These are phyloP conservation scores for Ia io DNA, from an alignment of 2,113 vertebrate genomes.

Conservation along the genomic window DNA sequence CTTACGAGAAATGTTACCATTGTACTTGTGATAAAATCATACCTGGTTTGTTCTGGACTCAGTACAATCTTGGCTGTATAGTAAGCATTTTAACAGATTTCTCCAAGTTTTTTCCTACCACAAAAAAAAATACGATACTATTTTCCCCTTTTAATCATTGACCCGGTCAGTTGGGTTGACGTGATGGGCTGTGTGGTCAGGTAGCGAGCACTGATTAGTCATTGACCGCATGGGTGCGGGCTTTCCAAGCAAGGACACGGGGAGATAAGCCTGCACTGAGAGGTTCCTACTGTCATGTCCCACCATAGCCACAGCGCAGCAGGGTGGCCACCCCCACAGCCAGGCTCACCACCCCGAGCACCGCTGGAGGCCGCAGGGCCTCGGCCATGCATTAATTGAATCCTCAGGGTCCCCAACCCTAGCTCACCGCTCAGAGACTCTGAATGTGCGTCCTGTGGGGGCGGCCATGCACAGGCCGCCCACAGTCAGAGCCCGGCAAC, in stretches of 20 bases:
- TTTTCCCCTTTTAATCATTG: neutral
- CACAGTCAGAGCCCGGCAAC: neutral
- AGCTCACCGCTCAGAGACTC: no score
- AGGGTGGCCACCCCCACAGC: no score
- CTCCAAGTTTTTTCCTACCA: neutral
- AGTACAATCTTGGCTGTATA: neutral
- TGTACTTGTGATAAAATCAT: neutral
- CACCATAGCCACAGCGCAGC: no score
- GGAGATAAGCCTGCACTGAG: no score
- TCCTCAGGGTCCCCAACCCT: no score
- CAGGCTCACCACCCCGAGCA: no score
- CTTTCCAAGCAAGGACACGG: no score
- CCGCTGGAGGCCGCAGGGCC: no score
- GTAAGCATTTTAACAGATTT: conserved; percentile 13
- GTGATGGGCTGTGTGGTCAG: neutral
- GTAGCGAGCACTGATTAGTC: neutral
- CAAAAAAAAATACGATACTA: conserved; percentile 27
- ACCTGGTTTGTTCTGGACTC: neutral
- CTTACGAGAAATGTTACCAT: conserved; percentile 1
- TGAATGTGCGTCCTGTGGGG: neutral
- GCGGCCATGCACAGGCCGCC: rapidly evolving
- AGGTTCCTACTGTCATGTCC: no score
- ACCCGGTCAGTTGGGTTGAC: conserved; percentile 22
- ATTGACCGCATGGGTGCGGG: neutral
- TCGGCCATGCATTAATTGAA: neutral